Conservation (phyloP, 2,797 vertebrate species). For the Chiloscyllium punctatum region DNA sequence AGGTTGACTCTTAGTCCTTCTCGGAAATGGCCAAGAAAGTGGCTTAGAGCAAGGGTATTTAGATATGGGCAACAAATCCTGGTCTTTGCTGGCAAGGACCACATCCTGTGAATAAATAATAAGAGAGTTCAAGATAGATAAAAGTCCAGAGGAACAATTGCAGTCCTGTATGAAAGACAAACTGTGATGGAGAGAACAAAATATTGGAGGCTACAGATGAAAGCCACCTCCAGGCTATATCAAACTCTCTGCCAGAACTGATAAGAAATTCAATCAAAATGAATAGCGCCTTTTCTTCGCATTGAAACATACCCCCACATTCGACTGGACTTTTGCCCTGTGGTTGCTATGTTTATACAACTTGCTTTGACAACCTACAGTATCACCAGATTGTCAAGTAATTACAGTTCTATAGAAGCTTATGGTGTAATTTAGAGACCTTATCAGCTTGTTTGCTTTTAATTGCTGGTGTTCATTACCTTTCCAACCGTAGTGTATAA, state of each 20-base stretch:
- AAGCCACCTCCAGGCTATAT: background rate
- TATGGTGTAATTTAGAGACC: conserved; percentile 11
- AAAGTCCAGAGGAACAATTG: background rate
- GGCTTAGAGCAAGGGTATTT: no score
- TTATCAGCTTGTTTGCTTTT: conserved; percentile 35
- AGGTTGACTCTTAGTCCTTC: no score
- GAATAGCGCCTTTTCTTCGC: background rate
- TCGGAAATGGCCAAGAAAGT: no score
- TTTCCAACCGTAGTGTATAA: background rate
- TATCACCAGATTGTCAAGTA: conserved; percentile 18
- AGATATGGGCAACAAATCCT: no score
- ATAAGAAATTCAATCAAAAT: background rate
- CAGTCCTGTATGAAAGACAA: background rate
- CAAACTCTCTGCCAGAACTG: background rate
- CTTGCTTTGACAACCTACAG: conserved; percentile 23
- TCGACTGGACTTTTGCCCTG: background rate
- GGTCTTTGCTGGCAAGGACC: no score
- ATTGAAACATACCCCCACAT: background rate
- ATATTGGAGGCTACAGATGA: background rate
- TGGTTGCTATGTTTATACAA: background rate
- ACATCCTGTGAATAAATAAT: no score
- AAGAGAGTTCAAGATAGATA: background rate
- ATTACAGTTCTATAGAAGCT: conserved; percentile 20
- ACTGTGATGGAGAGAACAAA: background rate
- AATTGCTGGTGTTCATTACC: background rate